Conservation (phyloP, 1,140 invertebrate species). For the Diplogasteroides magnus region DNA sequence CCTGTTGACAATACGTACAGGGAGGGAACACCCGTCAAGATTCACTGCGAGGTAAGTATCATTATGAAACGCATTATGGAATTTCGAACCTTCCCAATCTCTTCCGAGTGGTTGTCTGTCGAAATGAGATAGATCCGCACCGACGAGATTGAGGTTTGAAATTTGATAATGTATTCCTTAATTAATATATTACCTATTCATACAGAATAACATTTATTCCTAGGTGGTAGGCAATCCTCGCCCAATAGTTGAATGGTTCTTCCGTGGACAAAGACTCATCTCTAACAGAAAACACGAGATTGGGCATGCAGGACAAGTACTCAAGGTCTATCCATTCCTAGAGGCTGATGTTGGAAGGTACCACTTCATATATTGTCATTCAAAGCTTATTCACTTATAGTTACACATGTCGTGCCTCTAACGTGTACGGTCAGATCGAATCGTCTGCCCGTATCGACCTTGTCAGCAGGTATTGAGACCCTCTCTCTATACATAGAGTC, state of each 20-base stretch:
- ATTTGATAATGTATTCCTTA: too few species aligned
- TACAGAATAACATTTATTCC: too few species aligned
- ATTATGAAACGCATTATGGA: too few species aligned
- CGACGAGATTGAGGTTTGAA: too few species aligned
- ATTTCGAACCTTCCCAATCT: too few species aligned
- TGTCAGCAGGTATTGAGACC: slow-evolving; percentile 30
- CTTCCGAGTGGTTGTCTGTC: too few species aligned
- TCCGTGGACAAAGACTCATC: slow-evolving; percentile 30
- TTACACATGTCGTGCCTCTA: slow-evolving; percentile 45
- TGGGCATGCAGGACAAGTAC: slow-evolving; percentile 34
- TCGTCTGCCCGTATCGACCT: slow-evolving; percentile 16
- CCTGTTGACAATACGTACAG: slow-evolving; percentile 25
- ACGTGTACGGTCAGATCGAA: slow-evolving; percentile 24
- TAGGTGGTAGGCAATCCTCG: slow-evolving; percentile 35
- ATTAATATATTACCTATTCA: too few species aligned
- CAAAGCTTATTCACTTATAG: slow-evolving; percentile 17
- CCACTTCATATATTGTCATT: background rate
- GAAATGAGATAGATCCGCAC: too few species aligned
- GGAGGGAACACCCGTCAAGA: slow-evolving; percentile 45
- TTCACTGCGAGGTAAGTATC: slow-evolving; percentile 45
- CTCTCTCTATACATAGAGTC: background rate
- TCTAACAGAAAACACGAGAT: slow-evolving; percentile 36
- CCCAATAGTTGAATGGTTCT: slow-evolving; percentile 48
- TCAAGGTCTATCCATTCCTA: slow-evolving; percentile 52
- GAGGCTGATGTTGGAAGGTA: slow-evolving; percentile 50